Evolutionary conservation across 2,888 invertebrate species (phyloP).

Genomic region (Colostygia pectinataria): DNA sequence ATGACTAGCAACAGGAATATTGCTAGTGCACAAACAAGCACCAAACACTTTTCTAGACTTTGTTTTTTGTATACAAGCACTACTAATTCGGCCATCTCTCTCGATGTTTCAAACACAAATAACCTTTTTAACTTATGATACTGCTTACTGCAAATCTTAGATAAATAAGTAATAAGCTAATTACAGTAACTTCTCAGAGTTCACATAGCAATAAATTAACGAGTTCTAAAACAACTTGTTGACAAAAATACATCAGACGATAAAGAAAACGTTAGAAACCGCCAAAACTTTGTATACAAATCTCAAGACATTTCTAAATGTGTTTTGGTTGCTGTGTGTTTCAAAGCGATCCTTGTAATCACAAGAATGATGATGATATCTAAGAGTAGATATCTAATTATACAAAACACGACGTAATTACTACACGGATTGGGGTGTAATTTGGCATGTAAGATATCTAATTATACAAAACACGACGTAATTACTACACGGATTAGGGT

Average conservation of each 20-base stretch:
- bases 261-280: too few relatives aligned
- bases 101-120: constrained; percentile 19
- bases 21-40: constrained; percentile 36
- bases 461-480: too few relatives aligned
- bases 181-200: constrained; percentile 23
- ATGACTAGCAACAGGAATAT: constrained; percentile 45
- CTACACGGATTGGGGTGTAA: too few relatives aligned
- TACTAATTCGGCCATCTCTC: constrained; percentile 34
- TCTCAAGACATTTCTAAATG: too few relatives aligned
- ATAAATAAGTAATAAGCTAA: constrained; percentile 21
- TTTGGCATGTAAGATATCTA: too few relatives aligned
- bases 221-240: constrained; percentile 20
- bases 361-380: too few relatives aligned
- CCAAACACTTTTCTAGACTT: constrained; percentile 36
- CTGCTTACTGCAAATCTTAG: constrained; percentile 16
- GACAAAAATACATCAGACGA: neutral
- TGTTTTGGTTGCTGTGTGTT: too few relatives aligned
- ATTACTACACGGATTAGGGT: too few relatives aligned
- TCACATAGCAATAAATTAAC: constrained; percentile 22
- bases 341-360: too few relatives aligned
- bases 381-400: too few relatives aligned
- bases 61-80: constrained; percentile 9
- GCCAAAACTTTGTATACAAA: too few relatives aligned
- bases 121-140: neutral
- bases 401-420: too few relatives aligned